phyloP scores from a whole-genome alignment of 2,797 vertebrate species.

The Halcyon chelicuti region DNA sequence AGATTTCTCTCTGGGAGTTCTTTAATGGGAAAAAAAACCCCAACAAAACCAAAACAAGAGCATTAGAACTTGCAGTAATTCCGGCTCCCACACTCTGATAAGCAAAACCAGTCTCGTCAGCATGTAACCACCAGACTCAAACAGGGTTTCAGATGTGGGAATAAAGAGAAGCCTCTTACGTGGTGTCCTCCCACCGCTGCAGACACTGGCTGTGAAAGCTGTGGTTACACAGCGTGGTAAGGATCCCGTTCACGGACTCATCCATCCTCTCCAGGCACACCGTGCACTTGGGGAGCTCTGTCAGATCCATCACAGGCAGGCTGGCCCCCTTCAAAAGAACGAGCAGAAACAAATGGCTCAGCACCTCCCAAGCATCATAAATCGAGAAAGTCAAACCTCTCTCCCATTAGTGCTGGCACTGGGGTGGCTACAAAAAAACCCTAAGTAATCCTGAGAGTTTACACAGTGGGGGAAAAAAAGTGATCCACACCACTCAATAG shows the following conservation, averaged over 20 bases:
- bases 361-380: neutral
- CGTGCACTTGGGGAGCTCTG: constrained; percentile 95
- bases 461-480: rapidly evolving
- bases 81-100: neutral
- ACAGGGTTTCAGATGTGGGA: neutral
- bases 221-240: constrained; percentile 97
- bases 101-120: constrained; percentile 11
- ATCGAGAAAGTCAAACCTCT: neutral
- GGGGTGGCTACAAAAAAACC: neutral
- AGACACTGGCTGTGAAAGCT: constrained; percentile 99
- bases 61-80: neutral
- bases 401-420: neutral
- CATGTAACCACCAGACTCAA: neutral
- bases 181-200: constrained; percentile 97
- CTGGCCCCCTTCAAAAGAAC: constrained; percentile 88
- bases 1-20: constrained; percentile 21
- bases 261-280: constrained; percentile 99
- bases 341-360: neutral
- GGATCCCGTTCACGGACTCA: constrained; percentile 95
- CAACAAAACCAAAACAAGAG: neutral
- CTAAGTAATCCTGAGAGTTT: rapidly evolving
- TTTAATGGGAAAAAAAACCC: neutral
- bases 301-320: constrained; percentile 97
- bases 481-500: neutral
- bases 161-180: constrained; percentile 82